Evolutionary conservation across 1,140 invertebrate species (phyloP).

Genomic region (Lasaia peninsularis): DNA sequence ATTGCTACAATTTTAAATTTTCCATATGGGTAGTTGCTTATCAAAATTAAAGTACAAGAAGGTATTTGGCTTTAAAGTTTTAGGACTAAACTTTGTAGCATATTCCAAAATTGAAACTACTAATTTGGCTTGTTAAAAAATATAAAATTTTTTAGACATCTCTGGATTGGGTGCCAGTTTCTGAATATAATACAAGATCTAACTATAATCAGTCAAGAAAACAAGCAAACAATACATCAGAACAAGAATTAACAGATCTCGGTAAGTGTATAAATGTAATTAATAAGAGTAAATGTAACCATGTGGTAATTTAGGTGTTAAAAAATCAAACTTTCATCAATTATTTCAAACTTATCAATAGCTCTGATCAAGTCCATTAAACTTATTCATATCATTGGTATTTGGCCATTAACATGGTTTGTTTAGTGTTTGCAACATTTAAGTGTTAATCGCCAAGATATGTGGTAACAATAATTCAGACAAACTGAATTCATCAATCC

Average conservation of each 20-base stretch:
- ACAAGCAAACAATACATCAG: conserved; percentile 68
- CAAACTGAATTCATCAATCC: too few relatives aligned
- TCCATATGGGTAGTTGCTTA: conserved; percentile 69
- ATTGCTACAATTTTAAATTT: conserved; percentile 14
- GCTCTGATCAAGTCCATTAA: too few relatives aligned
- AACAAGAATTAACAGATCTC: conserved; percentile 65
- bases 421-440: too few relatives aligned
- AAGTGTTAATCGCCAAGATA: too few relatives aligned
- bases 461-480: too few relatives aligned
- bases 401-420: too few relatives aligned
- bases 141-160: conserved; percentile 61
- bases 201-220: conserved; percentile 70
- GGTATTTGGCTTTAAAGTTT: conserved; percentile 40
- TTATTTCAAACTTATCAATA: too few relatives aligned
- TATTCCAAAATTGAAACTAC: conserved; percentile 5
- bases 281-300: not conserved
- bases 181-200: conserved; percentile 69
- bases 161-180: conserved; percentile 74
- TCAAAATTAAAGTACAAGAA: conserved; percentile 63
- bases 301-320: not conserved
- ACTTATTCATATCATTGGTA: too few relatives aligned
- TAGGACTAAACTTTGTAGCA: not conserved
- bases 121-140: conserved; percentile 29
- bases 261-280: conserved; percentile 37
- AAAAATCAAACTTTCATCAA: too few relatives aligned